These are phyloP conservation scores for Meriones psammophilus DNA, from an alignment of 2,797 vertebrate genomes.

Conservation along the genomic window DNA sequence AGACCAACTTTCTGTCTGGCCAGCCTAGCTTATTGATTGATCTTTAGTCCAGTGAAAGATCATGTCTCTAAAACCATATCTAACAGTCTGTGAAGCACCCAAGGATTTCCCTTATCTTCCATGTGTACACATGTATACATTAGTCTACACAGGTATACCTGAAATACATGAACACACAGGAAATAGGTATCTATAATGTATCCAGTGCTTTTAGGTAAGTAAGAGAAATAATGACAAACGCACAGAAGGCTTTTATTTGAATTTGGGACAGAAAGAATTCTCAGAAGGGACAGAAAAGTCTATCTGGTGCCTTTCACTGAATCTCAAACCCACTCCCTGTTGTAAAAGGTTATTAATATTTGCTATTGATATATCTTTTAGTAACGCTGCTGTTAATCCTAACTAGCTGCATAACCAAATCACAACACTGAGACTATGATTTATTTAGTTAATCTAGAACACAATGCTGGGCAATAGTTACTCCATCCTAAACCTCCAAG, in stretches of 20 bases:
- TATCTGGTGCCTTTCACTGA: neutral
- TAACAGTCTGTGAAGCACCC: neutral
- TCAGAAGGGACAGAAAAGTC: neutral
- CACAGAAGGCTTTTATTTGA: neutral
- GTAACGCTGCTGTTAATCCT: no score
- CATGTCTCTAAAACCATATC: neutral
- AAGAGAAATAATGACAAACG: neutral
- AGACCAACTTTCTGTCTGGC: neutral
- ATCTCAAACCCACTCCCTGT: rapidly evolving
- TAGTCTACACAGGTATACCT: neutral
- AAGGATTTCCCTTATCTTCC: neutral
- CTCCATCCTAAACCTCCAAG: no score
- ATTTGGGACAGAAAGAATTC: neutral
- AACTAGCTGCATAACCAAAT: no score
- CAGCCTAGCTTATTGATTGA: neutral
- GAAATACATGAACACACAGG: neutral
- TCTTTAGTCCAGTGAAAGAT: no score
- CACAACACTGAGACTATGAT: no score
- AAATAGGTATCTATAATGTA: neutral
- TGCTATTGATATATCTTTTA: no score
- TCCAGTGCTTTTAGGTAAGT: neutral
- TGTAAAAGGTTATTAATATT: no score
- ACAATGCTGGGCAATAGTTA: no score
- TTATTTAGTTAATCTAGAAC: no score
- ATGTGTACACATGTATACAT: neutral